phyloP scores from a whole-genome alignment of 2,888 invertebrate genomes.

The Idaea biselata region DNA sequence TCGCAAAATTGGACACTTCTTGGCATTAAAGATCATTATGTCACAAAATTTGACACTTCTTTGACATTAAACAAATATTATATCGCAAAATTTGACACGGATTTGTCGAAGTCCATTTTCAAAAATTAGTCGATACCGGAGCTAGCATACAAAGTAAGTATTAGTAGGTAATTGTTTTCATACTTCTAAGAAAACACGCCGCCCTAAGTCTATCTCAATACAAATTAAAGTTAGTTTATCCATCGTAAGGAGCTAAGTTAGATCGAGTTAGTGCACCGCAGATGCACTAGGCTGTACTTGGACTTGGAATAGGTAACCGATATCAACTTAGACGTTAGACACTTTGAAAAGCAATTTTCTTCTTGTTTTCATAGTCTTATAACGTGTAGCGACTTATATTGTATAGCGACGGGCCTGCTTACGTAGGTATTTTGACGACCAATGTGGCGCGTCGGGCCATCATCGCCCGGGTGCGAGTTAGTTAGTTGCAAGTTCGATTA shows the following conservation, averaged over 20 bases:
- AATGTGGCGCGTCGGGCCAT: too few relatives aligned
- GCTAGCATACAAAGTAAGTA: background rate
- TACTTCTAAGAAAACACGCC: background rate
- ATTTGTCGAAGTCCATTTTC: too few relatives aligned
- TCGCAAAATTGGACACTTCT: too few relatives aligned
- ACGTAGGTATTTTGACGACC: too few relatives aligned
- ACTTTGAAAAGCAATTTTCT: background rate
- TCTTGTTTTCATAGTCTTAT: background rate
- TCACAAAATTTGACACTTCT: too few relatives aligned
- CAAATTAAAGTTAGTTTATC: background rate
- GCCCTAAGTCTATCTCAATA: background rate
- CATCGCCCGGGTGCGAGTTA: too few relatives aligned
- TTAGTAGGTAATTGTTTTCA: background rate
- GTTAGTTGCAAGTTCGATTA: too few relatives aligned
- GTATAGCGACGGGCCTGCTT: too few relatives aligned
- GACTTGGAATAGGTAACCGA: background rate
- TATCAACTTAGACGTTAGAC: background rate
- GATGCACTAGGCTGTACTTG: background rate
- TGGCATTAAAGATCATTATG: too few relatives aligned
- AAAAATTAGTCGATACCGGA: background rate
- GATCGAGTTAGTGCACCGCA: background rate
- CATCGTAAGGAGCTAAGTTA: background rate
- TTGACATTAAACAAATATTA: too few relatives aligned
- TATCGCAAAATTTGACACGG: too few relatives aligned
- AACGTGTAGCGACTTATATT: background rate